Conservation (phyloP, 2,113 vertebrate species). For the Casuarius casuarius region DNA sequence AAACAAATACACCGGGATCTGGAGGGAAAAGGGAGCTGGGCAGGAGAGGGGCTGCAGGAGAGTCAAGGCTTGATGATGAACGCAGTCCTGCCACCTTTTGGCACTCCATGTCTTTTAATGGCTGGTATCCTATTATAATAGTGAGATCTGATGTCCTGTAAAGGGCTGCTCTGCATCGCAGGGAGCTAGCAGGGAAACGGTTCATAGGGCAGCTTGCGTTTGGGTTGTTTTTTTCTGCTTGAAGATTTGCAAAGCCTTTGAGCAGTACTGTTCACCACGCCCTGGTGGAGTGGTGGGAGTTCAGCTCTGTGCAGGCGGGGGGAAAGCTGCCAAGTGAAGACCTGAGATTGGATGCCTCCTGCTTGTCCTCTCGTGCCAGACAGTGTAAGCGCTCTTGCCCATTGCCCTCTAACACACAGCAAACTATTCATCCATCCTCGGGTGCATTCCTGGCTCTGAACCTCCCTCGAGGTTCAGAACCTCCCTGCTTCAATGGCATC, state of each 20-base stretch:
- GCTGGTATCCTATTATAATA: too few species aligned
- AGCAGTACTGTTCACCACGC: neutral
- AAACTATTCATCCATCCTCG: neutral
- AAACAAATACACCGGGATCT: neutral
- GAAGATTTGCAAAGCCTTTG: neutral
- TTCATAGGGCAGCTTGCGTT: neutral
- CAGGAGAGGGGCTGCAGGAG: neutral
- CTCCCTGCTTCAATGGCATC: neutral
- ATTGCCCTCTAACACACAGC: neutral
- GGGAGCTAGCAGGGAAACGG: neutral
- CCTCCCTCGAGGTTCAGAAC: neutral
- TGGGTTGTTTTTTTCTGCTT: neutral
- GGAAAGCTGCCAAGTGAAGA: too few species aligned
- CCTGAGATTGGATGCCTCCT: neutral
- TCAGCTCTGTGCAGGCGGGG: neutral
- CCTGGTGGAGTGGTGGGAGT: neutral
- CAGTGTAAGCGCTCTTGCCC: neutral
- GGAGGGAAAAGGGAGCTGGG: neutral
- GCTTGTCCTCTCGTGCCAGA: neutral
- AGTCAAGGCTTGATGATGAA: neutral
- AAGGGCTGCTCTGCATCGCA: rapidly evolving
- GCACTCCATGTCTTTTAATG: neutral
- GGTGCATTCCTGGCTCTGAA: neutral
- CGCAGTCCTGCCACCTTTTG: neutral
- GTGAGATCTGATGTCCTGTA: neutral